Base-by-base conservation (phyloP, 2,888 invertebrate genomes). In the Apodemia hepburni region DNA sequence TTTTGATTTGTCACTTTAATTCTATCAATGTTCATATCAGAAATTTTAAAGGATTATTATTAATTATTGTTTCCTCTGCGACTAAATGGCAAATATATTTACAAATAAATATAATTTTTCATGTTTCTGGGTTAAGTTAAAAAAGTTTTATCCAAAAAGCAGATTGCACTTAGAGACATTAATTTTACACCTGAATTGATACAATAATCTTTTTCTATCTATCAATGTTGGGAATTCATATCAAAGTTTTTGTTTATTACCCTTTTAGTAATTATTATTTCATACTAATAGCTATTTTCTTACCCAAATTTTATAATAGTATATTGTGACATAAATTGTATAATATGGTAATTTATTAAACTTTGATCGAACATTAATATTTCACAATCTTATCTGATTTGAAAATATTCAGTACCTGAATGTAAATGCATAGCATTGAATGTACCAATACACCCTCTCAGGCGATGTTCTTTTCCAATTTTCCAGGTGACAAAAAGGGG, bases 401-500 rank as follows among this genome's bases (percentile, higher is more conserved):
- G 27, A 17, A 12, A 58, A 49, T 29, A 29, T 47, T 15, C 45
- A 47, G 66, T 82, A 84, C 97, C 98, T 80, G 96, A 94, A 83
- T 99, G 98, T 78, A 99, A 94, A 84, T 97, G 97, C 95, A 98
- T 97, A 63, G 98, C 97, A 84, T 97, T 98, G 86, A 99, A 99
- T 60, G 99, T 99, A 66, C 99, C 99, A 81, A 99, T 99, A 91
- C 99, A 99, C 61, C 99, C 99, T 70, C 99, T 95, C 68, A 99
- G 93, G 70, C 98, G 95, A 79, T 97, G 96, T 81, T 98, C 98
- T 81, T 97, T 96, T 61, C 99, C 99, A 81, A 98, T 98, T 91
- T 98, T 97, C 99, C 99, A 99, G 68, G 99, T 99, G 71, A 99
- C 99, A 93, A 99, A 99, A 80, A 99, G 93, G 63, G 99, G 99